A percentile compares a stretch with the other conserved stretches of the same genome.
phyloP scores from a whole-genome alignment of 2,113 vertebrate species.

The Chaetodon auriga region DNA sequence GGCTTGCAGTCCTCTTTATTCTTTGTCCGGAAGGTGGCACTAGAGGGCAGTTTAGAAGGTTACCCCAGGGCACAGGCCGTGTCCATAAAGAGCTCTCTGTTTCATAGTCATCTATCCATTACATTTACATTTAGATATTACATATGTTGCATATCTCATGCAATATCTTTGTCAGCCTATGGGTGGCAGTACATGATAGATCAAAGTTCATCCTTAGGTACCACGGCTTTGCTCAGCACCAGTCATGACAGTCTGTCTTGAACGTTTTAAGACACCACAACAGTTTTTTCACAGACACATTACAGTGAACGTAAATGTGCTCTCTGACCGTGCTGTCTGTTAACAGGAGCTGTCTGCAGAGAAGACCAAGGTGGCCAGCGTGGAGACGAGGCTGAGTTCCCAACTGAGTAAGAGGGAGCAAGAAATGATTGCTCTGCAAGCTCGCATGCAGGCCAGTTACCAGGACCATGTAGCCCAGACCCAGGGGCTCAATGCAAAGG shows the following conservation, averaged over 20 bases:
- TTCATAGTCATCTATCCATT: neutral
- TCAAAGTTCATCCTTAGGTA: neutral
- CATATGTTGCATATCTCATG: neutral
- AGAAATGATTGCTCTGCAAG: slow-evolving; percentile 89
- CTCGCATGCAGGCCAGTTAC: slow-evolving; percentile 95
- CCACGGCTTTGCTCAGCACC: neutral
- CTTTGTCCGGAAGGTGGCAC: slow-evolving; percentile 60
- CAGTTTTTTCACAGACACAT: neutral
- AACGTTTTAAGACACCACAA: neutral
- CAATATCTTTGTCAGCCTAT: neutral
- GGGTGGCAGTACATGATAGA: neutral
- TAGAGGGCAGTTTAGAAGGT: slow-evolving; percentile 14
- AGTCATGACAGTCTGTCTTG: neutral
- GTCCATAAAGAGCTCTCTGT: neutral
- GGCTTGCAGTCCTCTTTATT: neutral
- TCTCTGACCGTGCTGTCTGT: neutral
- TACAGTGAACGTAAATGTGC: neutral
- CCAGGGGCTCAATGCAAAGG: slow-evolving; percentile 93
- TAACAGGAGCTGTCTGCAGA: slow-evolving; percentile 90
- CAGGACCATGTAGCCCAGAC: slow-evolving; percentile 90
- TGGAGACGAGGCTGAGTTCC: slow-evolving; percentile 91
- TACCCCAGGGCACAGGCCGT: neutral
- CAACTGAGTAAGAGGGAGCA: slow-evolving; percentile 89
- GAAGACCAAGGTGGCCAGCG: slow-evolving; percentile 85
- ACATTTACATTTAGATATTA: neutral